Base-by-base conservation (phyloP, 2,888 invertebrate genomes). In the Ernsta delagoae region DNA sequence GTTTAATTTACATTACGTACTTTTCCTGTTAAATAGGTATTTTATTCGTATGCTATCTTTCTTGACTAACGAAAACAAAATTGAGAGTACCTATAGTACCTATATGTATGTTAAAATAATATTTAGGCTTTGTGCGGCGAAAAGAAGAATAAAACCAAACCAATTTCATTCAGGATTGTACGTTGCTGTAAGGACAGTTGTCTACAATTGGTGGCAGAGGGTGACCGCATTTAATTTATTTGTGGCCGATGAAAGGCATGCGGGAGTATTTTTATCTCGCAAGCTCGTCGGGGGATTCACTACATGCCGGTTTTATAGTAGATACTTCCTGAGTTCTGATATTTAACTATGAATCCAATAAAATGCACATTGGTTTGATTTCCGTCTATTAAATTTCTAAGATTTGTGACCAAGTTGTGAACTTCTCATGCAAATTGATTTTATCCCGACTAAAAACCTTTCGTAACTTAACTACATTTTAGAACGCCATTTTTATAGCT, bases 151-250 rank as follows among this genome's bases (percentile, higher is more conserved):
- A n/a, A 45, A 39, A 60, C 11, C n/a, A 0, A 56, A 56, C 12
- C 70, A 62, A 8, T 68, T 68, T 50, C 57, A 59, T 62, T 62
- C 61, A 6, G 12, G 79, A 79, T 65, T 84, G 86, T 92, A 89
- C 85, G 57, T 57, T 6, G 48, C 24, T 41, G 48, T 62, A 62
- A 45, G 50, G 16, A 59, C 87, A 84, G 88, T 88, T 86, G 85
- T 87, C 84, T 89, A 87, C 91, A 91, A 92, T 92, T 92, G 91
- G 80, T 76, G 73, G 75, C 80, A 87, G 87, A 87, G 91, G 90
- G 91, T 86, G 87, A 85, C 79, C 82, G 83, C 82, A 84, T 80
- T 88, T 87, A 89, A 92, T 88, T 88, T 84, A 87, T 89, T 88
- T 85, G 90, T 87, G 84, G 80, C 75, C 74, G 80, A 73, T 72